A percentile compares a stretch with the other conserved stretches of the same genome.
phyloP scores from a whole-genome alignment of 1,140 invertebrate species.

The Lepidurus apus region DNA sequence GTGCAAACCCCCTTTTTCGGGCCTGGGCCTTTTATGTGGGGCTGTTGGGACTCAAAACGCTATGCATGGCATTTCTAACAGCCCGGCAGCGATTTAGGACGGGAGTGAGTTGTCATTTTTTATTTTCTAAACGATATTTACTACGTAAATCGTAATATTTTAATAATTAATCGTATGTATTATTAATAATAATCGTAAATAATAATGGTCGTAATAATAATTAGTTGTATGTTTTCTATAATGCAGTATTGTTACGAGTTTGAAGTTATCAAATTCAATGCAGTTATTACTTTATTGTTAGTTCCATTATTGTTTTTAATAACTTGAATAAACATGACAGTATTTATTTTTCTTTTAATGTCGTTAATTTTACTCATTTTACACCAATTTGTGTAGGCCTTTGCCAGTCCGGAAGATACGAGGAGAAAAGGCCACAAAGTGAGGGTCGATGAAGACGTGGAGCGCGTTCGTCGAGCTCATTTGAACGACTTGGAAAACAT shows the following conservation, averaged over 20 bases:
- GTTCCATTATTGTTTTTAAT: too few species aligned
- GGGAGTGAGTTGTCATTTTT: conserved; percentile 48
- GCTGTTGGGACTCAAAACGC: conserved; percentile 56
- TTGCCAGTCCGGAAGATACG: conserved; percentile 55
- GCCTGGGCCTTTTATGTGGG: conserved; percentile 54
- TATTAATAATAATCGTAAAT: too few species aligned
- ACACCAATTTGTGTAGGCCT: conserved; percentile 46
- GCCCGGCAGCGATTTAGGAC: conserved; percentile 50
- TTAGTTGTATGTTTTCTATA: too few species aligned
- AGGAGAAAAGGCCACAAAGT: conserved; percentile 47
- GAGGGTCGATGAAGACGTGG: conserved; percentile 52
- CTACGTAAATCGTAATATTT: too few species aligned
- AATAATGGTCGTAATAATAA: too few species aligned
- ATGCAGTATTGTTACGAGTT: too few species aligned
- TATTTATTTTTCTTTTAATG: conserved; percentile 34
- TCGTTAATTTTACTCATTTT: too few species aligned
- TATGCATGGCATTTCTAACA: conserved; percentile 54
- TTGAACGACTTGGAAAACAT: conserved; percentile 66
- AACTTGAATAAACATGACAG: too few species aligned
- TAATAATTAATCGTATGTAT: too few species aligned
- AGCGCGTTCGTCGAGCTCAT: conserved; percentile 55
- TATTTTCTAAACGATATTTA: too few species aligned
- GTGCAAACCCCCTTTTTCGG: conserved; percentile 47
- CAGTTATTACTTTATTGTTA: not conserved
- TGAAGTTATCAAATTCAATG: not conserved